Evolutionary conservation across 2,888 invertebrate species (phyloP).

Genomic region (Tribolium freemani): DNA sequence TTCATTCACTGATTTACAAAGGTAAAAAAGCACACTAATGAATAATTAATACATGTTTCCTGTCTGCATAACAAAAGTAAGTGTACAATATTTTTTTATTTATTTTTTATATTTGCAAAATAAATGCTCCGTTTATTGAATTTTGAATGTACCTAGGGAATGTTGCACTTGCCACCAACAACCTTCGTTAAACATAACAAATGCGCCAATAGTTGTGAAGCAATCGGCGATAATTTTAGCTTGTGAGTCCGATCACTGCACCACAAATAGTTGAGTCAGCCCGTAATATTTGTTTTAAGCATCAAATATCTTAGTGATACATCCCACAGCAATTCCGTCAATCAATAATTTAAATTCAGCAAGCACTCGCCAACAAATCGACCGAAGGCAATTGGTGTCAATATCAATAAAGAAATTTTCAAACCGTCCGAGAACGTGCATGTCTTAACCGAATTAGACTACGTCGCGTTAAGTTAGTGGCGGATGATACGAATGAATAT

Average conservation of each 20-base stretch:
- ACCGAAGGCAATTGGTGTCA: conserved; percentile 34
- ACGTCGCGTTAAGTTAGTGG: conserved; percentile 56
- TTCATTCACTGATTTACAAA: too few relatives aligned
- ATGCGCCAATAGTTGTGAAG: neutral
- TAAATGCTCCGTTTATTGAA: too few relatives aligned
- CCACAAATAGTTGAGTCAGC: conserved; percentile 10
- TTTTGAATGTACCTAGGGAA: too few relatives aligned
- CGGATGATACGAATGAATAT: conserved; percentile 63
- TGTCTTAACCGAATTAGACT: conserved; percentile 57
- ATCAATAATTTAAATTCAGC: conserved; percentile 33
- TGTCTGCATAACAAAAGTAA: too few relatives aligned
- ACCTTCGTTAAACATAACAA: too few relatives aligned
- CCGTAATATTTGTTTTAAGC: conserved; percentile 13
- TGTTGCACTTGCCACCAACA: too few relatives aligned
- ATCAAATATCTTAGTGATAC: conserved; percentile 25
- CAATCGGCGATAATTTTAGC: conserved; percentile 16
- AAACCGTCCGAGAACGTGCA: conserved; percentile 24
- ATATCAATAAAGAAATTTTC: conserved; percentile 37
- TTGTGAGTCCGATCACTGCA: neutral
- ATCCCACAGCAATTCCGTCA: conserved; percentile 27
- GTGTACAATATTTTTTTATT: too few relatives aligned
- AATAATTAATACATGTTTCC: too few relatives aligned
- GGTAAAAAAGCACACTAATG: too few relatives aligned
- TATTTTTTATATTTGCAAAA: too few relatives aligned
- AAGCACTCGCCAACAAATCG: conserved; percentile 22